Conservation (phyloP, 1,140 invertebrate genomes). For the Diabrotica virgifera region DNA sequence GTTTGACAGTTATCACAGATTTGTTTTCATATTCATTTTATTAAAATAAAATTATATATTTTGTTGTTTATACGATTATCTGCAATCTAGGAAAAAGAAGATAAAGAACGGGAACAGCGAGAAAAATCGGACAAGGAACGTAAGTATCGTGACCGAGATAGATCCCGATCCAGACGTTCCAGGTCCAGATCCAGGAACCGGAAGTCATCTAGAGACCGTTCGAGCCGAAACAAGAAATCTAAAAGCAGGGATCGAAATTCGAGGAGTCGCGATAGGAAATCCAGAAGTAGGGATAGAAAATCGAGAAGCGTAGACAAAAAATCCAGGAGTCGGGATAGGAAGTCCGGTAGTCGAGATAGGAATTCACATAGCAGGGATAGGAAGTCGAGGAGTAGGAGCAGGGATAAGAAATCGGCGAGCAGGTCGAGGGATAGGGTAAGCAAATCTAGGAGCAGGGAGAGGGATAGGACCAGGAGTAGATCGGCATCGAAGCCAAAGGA, state of each 20-base stretch:
- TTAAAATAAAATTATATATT: too few species aligned
- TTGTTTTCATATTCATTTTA: too few species aligned
- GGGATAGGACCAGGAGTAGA: slow-evolving; percentile 12
- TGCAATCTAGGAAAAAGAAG: slow-evolving; percentile 65
- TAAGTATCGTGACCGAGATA: slow-evolving; percentile 43
- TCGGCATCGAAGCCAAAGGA: slow-evolving; percentile 25
- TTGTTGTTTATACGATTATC: neutral
- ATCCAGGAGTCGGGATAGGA: slow-evolving; percentile 24
- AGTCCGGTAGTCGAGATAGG: slow-evolving; percentile 19
- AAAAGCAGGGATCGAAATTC: slow-evolving; percentile 27
- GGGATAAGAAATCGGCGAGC: neutral
- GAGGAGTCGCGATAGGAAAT: slow-evolving; percentile 22
- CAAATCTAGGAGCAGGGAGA: slow-evolving; percentile 9
- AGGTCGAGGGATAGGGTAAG: slow-evolving; percentile 20
- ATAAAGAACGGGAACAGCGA: slow-evolving; percentile 44
- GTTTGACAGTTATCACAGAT: neutral
- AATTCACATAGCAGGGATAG: slow-evolving; percentile 13
- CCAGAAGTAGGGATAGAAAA: slow-evolving; percentile 21
- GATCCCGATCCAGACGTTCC: slow-evolving; percentile 32
- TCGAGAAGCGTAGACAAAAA: slow-evolving; percentile 12
- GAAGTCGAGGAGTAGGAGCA: slow-evolving; percentile 15
- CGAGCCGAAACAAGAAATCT: slow-evolving; percentile 26
- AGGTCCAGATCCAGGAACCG: slow-evolving; percentile 24
- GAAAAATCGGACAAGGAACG: slow-evolving; percentile 43
- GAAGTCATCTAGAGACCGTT: slow-evolving; percentile 23